phyloP scores from a whole-genome alignment of 2,888 invertebrate genomes.

The Frankliniella intonsa region DNA sequence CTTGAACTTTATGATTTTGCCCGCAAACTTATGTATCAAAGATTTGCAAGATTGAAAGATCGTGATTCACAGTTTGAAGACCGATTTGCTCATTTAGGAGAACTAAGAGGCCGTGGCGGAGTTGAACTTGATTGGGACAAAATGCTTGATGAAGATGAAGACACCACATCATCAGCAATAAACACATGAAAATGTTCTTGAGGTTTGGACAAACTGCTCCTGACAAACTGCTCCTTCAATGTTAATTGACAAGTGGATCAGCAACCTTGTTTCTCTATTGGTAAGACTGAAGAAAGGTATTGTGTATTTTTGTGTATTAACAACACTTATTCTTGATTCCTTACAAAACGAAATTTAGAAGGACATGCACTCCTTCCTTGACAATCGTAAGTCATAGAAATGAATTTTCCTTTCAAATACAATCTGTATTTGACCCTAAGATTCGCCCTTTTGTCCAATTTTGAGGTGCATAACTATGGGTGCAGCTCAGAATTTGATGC shows the following conservation, averaged over 20 bases:
- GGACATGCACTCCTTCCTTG: not conserved
- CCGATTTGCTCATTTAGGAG: slow-evolving; percentile 79
- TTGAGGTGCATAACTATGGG: not conserved
- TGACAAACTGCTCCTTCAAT: not conserved
- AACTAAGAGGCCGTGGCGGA: slow-evolving; percentile 68
- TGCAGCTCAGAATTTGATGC: not conserved
- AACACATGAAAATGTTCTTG: not conserved
- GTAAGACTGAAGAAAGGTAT: not conserved
- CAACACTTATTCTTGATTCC: not conserved
- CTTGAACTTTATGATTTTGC: slow-evolving; percentile 91
- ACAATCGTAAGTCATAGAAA: not conserved
- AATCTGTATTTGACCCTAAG: not conserved
- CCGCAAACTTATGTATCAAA: slow-evolving; percentile 70
- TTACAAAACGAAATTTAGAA: not conserved
- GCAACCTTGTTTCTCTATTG: not conserved
- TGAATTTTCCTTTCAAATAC: not conserved
- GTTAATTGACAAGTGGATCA: not conserved
- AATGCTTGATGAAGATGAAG: slow-evolving; percentile 37
- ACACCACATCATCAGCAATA: not conserved
- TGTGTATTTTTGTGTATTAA: not conserved
- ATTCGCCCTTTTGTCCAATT: not conserved
- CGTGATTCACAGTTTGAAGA: slow-evolving; percentile 76
- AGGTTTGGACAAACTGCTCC: not conserved
- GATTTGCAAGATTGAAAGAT: slow-evolving; percentile 75
- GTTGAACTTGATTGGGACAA: slow-evolving; percentile 78